Evolutionary conservation across 2,888 invertebrate species (phyloP).

Genomic region (Lasioglossum lativentre): DNA sequence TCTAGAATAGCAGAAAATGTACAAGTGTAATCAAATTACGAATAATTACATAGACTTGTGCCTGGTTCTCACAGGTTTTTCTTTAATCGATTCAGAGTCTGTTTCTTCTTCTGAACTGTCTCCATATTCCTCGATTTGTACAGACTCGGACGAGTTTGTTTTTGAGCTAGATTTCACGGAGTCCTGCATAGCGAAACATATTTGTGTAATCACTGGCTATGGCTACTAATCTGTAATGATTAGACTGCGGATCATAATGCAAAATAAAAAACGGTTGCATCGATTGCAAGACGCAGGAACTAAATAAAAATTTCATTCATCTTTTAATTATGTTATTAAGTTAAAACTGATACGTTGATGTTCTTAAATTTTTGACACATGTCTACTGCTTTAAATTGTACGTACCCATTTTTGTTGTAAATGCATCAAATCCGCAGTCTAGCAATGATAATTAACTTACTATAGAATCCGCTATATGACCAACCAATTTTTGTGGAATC

Average conservation of each 20-base stretch:
- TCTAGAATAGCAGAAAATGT: slow-evolving; percentile 61
- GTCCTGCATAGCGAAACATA: slow-evolving; percentile 71
- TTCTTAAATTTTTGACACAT: no score
- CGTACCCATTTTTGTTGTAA: neutral
- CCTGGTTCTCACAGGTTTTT: slow-evolving; percentile 80
- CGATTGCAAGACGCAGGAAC: no score
- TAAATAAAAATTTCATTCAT: no score
- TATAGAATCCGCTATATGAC: slow-evolving; percentile 72
- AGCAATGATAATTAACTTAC: slow-evolving; percentile 66
- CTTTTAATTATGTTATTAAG: no score
- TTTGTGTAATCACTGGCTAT: neutral
- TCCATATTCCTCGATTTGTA: slow-evolving; percentile 81
- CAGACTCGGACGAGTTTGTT: slow-evolving; percentile 81
- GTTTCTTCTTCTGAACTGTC: slow-evolving; percentile 80
- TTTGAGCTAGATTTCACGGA: slow-evolving; percentile 76
- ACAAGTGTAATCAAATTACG: slow-evolving; percentile 37
- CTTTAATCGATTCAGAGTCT: slow-evolving; percentile 77
- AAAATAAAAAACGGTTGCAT: neutral
- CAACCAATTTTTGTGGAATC: slow-evolving; percentile 70
- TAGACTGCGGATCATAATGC: neutral
- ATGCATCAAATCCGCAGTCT: neutral
- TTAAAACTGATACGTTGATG: no score
- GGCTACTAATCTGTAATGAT: neutral
- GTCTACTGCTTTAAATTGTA: no score
- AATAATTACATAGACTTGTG: slow-evolving; percentile 76